These are phyloP conservation scores for Drosophila quadrilineata DNA, from an alignment of 1,140 invertebrate genomes.

Conservation along the genomic window DNA sequence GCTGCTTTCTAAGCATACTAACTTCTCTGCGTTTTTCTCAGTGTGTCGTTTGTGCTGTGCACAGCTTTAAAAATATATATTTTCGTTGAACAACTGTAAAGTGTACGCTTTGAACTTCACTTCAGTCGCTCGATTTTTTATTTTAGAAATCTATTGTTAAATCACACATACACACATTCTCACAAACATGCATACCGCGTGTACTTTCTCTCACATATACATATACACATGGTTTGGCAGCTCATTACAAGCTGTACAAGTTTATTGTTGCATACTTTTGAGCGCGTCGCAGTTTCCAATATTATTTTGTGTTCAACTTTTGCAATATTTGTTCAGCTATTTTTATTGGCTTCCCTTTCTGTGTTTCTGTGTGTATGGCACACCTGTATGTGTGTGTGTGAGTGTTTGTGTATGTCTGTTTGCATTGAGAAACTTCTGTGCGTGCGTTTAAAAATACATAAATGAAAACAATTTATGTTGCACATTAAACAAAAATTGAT, in stretches of 20 bases:
- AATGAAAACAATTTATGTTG: slow-evolving; percentile 56
- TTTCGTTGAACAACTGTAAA: slow-evolving; percentile 21
- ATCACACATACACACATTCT: background rate
- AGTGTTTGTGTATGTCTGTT: slow-evolving; percentile 5
- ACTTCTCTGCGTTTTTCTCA: slow-evolving; percentile 23
- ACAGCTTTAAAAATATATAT: slow-evolving; percentile 33
- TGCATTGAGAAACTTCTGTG: slow-evolving; percentile 39
- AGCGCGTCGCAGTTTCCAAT: slow-evolving; percentile 17
- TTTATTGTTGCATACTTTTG: slow-evolving; percentile 36
- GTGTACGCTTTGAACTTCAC: slow-evolving; percentile 45
- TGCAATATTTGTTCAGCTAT: slow-evolving; percentile 30
- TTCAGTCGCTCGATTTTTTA: too few species aligned
- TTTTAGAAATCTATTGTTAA: background rate
- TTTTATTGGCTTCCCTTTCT: slow-evolving; percentile 11
- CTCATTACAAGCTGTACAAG: slow-evolving; percentile 14
- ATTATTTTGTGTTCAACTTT: slow-evolving; percentile 33
- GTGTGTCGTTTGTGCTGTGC: too few species aligned
- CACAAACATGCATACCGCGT: background rate
- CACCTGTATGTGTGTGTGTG: slow-evolving; percentile 5
- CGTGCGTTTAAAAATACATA: slow-evolving; percentile 67
- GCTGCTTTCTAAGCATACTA: slow-evolving; percentile 8
- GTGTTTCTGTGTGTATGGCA: background rate
- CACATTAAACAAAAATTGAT: slow-evolving; percentile 28
- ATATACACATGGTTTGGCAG: background rate
- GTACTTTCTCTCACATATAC: background rate